A percentile compares a stretch with the other conserved stretches of the same genome.
Evolutionary conservation across 2,888 invertebrate species (phyloP).

Genomic region (Trypoxylon attenuatum): DNA sequence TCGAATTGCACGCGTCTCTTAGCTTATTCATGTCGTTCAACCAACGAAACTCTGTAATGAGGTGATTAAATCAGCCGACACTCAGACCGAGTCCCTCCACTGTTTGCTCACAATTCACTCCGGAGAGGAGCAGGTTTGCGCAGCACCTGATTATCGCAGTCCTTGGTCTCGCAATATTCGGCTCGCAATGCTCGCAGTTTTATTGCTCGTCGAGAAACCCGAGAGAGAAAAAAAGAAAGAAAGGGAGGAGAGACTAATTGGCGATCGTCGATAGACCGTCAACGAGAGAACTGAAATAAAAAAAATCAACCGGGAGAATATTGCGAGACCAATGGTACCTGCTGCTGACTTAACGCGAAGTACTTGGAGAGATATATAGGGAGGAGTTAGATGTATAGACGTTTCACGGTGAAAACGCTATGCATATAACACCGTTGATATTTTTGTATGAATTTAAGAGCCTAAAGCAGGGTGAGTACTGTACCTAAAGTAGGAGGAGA

Average conservation of each 20-base stretch:
- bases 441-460: conserved; percentile 47
- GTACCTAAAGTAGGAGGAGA: conserved; percentile 58
- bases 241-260: too few species aligned
- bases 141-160: conserved; percentile 32
- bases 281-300: too few species aligned
- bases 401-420: conserved; percentile 21
- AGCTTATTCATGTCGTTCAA: background rate
- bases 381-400: conserved; percentile 47
- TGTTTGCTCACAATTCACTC: conserved; percentile 64
- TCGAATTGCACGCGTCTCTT: background rate
- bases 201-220: too few species aligned
- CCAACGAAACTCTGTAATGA: conserved; percentile 50
- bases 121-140: conserved; percentile 34
- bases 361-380: conserved; percentile 51
- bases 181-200: conserved; percentile 1
- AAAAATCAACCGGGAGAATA: conserved; percentile 22
- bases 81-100: conserved; percentile 61
- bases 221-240: too few species aligned
- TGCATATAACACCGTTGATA: conserved; percentile 33
- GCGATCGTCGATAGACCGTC: background rate
- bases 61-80: conserved; percentile 56
- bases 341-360: conserved; percentile 45
- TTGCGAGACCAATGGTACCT: conserved; percentile 52
- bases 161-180: conserved; percentile 46
- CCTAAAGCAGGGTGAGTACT: conserved; percentile 70